These are phyloP conservation scores for Myotis brandtii DNA, from an alignment of 2,113 vertebrate genomes.

Conservation along the genomic window DNA sequence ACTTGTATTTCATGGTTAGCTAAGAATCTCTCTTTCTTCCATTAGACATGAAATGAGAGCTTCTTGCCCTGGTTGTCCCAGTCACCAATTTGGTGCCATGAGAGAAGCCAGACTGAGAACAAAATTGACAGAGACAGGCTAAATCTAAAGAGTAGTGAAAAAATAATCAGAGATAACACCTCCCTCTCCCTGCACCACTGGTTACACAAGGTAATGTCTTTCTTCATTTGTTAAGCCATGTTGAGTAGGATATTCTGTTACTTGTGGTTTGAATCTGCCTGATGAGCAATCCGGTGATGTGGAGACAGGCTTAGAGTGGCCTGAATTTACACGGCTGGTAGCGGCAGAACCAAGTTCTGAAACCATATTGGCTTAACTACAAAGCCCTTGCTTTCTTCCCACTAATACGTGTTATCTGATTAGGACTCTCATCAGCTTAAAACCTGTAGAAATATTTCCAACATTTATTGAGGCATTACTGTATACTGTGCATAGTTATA, in stretches of 20 bases:
- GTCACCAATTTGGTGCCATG: neutral
- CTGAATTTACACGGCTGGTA: neutral
- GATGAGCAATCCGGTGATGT: neutral
- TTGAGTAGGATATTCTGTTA: neutral
- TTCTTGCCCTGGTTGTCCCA: neutral
- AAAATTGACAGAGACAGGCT: neutral
- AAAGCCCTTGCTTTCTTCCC: neutral
- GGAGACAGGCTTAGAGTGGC: neutral
- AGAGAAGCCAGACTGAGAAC: neutral
- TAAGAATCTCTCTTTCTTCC: neutral
- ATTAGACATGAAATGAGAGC: neutral
- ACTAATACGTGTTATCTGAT: neutral
- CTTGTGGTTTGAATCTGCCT: neutral
- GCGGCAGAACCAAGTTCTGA: neutral
- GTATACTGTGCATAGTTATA: neutral
- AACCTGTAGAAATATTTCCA: neutral
- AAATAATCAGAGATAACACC: neutral
- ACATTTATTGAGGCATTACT: neutral
- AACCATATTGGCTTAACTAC: neutral
- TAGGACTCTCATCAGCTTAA: neutral
- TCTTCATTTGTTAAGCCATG: neutral
- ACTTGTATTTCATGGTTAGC: neutral
- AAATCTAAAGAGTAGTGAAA: neutral
- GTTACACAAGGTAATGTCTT: rapidly evolving
- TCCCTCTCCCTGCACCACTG: neutral